Conservation (phyloP, 2,113 vertebrate species). For the Chamaea fasciata region DNA sequence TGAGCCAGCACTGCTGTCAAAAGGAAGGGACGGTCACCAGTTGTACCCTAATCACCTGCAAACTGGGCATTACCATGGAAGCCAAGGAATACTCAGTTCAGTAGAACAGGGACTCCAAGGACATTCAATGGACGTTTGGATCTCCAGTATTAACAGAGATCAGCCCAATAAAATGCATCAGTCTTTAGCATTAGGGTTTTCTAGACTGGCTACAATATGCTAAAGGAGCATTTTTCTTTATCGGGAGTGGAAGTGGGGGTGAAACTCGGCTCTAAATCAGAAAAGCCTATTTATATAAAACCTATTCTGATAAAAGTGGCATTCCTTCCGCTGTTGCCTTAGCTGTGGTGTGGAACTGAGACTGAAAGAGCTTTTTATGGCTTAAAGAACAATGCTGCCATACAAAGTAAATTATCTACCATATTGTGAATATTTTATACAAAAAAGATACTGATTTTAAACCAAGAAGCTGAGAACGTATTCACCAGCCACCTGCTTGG, state of each 20-base stretch:
- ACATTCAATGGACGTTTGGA: background rate
- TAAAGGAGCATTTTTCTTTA: background rate
- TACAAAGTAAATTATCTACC: background rate
- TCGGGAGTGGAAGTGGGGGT: background rate
- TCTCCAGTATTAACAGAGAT: background rate
- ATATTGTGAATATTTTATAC: background rate
- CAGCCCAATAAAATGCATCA: background rate
- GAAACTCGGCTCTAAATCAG: background rate
- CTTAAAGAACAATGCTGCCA: slow-evolving; percentile 1
- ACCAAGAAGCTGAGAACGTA: background rate
- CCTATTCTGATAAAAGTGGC: slow-evolving; percentile 1
- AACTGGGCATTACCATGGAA: background rate
- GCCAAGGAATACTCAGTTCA: background rate
- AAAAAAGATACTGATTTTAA: background rate
- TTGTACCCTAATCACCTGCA: background rate
- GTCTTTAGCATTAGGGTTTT: background rate
- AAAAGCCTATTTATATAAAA: slow-evolving; percentile 41
- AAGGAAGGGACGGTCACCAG: background rate
- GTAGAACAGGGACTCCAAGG: background rate
- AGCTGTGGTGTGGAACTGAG: background rate
- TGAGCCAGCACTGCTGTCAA: background rate
- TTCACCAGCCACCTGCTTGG: background rate
- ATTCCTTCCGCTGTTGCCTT: slow-evolving; percentile 16
- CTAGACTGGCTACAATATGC: background rate
- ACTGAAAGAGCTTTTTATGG: slow-evolving; percentile 26